Conservation (phyloP, 2,113 vertebrate species). For the Alligator sinensis region DNA sequence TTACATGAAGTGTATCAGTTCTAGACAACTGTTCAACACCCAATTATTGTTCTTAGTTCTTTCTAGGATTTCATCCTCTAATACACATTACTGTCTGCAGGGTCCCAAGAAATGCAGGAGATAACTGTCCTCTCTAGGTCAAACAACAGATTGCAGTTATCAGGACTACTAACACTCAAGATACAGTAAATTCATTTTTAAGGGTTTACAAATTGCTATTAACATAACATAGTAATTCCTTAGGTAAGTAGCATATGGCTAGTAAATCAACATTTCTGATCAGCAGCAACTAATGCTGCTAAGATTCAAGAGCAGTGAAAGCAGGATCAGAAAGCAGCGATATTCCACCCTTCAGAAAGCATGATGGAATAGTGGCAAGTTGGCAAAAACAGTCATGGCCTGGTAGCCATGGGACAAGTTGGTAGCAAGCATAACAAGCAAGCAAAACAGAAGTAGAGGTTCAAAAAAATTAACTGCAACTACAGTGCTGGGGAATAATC, state of each 20-base stretch:
- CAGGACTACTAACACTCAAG: neutral
- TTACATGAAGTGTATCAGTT: neutral
- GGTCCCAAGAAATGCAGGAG: neutral
- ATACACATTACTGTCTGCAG: neutral
- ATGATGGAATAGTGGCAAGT: neutral
- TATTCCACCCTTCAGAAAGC: constrained; percentile 33
- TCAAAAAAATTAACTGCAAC: neutral
- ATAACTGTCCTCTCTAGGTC: neutral
- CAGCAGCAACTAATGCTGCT: neutral
- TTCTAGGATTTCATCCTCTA: neutral
- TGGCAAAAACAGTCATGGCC: neutral
- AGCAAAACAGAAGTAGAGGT: neutral
- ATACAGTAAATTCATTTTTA: neutral
- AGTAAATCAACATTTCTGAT: constrained; percentile 17
- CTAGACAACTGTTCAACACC: neutral
- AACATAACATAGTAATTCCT: neutral
- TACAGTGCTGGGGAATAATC: neutral
- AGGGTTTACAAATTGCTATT: constrained; percentile 7
- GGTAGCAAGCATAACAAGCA: neutral
- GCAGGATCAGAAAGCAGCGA: neutral
- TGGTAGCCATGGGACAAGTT: neutral
- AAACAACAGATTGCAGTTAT: constrained; percentile 2
- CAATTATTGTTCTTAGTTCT: neutral
- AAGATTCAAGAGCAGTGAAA: constrained; percentile 19
- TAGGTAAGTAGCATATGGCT: neutral